Base-by-base conservation (phyloP, 2,113 vertebrate species). In the Numenius arquata region DNA sequence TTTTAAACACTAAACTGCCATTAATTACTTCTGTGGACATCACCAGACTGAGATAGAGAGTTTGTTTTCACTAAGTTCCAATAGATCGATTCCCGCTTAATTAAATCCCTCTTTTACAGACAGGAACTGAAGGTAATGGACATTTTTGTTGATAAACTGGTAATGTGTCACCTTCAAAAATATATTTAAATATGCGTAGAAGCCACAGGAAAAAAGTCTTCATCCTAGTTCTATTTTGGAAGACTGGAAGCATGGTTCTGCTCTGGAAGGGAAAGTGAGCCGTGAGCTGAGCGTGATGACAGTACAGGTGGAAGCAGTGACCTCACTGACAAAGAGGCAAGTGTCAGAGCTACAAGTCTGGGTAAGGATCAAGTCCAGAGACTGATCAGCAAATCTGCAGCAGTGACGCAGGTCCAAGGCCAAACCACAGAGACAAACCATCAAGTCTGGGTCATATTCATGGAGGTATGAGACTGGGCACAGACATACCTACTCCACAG, bases 381-480 rank as follows among this genome's bases (percentile, higher is more conserved):
- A 47, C 32, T 29, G 25, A 30, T 27, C 58, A 79, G n/a, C 34
- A 68, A 34, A 18, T 43, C 58, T 32, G 52, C n/a, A 78, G 29
- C 5, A 3, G 17, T 0, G 0, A 63, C 15, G 5, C 5, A 72
- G n/a, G 15, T 45, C 25, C 41, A 17, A 36, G 34, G 32, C 8
- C 65, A 71, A 40, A 29, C 6, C 32, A 38, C 2, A 8, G 30
- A 75, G 19, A 4, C 27, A 61, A 65, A n/a, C 2, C n/a, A 40
- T 12, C 1, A 12, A 32, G 15, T 18, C 22, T 15, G 6, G 40
- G 3, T 20, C 0, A 4, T 13, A 15, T 36, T 40, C 6, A 2
- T 1, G 2, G 47, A n/a, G 29, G 19, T 9, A 8, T 3, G 13
- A 38, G 15, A 47, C 9, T 3, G 3, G 17, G 21, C 9, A 52